Conservation (phyloP, 2,113 vertebrate genomes). For the Genyomyrus donnyi region DNA sequence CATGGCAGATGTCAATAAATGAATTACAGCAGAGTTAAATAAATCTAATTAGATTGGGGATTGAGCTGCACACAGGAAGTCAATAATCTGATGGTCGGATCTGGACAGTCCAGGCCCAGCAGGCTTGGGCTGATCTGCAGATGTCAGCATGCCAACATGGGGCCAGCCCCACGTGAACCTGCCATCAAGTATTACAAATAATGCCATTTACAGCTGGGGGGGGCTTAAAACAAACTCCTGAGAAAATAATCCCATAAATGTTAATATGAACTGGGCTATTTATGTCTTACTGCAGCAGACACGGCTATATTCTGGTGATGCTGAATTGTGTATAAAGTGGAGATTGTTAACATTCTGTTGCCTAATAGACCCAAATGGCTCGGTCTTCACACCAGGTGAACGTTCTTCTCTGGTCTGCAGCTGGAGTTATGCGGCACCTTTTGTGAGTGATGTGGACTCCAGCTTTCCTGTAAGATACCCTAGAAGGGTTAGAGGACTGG, state of each 20-base stretch:
- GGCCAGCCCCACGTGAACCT: background rate
- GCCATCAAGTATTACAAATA: conserved; percentile 23
- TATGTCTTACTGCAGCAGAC: background rate
- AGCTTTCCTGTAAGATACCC: background rate
- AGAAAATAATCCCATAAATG: background rate
- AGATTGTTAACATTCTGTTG: background rate
- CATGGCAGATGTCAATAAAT: conserved; percentile 48
- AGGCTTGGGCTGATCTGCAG: conserved; percentile 17
- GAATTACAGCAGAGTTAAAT: conserved; percentile 54
- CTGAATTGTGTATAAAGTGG: background rate
- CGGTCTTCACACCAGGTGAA: background rate
- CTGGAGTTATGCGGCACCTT: background rate
- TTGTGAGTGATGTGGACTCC: background rate
- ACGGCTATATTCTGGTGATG: background rate
- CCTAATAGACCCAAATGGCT: background rate
- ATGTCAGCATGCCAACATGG: conserved; percentile 9
- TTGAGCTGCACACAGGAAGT: conserved; percentile 42
- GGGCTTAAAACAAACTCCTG: background rate
- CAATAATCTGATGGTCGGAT: conserved; percentile 42
- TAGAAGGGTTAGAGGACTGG: background rate
- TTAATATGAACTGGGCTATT: conserved; percentile 2
- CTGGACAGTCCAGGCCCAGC: conserved; percentile 33
- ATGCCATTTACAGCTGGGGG: conserved; percentile 24
- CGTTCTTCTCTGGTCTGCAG: background rate
- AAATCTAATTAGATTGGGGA: conserved; percentile 56